Conservation (phyloP, 2,797 vertebrate genomes). For the Psittacula derbiana region DNA sequence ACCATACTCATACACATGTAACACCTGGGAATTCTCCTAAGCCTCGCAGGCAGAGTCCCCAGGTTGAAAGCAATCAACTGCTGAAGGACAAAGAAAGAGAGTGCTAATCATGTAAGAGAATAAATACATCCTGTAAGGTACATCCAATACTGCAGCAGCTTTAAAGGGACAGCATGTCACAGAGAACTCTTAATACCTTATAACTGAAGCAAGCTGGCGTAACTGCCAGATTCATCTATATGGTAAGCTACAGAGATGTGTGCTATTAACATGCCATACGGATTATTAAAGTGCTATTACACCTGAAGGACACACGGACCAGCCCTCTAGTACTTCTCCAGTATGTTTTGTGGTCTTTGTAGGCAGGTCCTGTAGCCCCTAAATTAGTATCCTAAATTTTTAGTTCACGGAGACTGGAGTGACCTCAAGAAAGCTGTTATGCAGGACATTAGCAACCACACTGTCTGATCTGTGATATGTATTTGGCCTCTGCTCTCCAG, state of each 20-base stretch:
- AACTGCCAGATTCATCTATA: neutral
- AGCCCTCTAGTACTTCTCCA: neutral
- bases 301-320: neutral
- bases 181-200: neutral
- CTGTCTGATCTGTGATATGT: rapidly evolving
- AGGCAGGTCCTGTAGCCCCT: too few species aligned
- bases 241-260: neutral
- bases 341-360: neutral
- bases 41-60: neutral
- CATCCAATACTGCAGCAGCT: neutral
- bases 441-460: neutral
- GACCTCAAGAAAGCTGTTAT: neutral
- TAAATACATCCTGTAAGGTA: neutral
- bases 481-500: neutral
- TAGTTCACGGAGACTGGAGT: neutral
- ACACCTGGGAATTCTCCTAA: neutral
- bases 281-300: neutral
- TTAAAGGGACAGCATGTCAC: neutral
- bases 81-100: neutral
- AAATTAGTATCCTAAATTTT: neutral
- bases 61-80: neutral
- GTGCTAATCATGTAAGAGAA: neutral
- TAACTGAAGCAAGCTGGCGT: neutral
- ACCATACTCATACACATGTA: neutral
- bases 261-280: neutral